A percentile compares a stretch with the other conserved stretches of the same genome.
These are phyloP conservation scores for Gari tellinella DNA, from an alignment of 2,888 invertebrate species.

Conservation along the genomic window DNA sequence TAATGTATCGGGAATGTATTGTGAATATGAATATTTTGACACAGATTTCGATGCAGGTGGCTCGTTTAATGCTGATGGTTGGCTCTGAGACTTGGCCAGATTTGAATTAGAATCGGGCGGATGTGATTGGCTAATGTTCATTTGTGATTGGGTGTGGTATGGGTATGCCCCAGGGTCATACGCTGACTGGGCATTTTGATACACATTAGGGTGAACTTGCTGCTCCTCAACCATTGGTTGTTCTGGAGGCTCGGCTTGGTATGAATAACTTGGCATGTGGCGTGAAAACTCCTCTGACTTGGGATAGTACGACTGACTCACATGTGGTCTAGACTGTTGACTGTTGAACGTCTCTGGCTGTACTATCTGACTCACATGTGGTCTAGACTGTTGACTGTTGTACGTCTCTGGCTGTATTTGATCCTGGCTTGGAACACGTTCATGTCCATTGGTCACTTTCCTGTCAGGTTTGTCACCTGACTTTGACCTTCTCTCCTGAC, in stretches of 20 bases:
- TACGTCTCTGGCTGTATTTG: conserved; percentile 21
- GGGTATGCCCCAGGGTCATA: background rate
- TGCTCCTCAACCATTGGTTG: conserved; percentile 14
- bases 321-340: conserved; percentile 45
- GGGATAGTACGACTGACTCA: conserved; percentile 62
- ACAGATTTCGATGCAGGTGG: background rate
- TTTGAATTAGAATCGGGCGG: conserved; percentile 26
- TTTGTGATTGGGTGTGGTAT: conserved; percentile 6
- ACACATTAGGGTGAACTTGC: conserved; percentile 9
- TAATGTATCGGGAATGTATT: conserved; percentile 49
- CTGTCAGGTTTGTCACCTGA: conserved; percentile 20
- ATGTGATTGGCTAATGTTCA: conserved; percentile 7
- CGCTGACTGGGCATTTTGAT: conserved; percentile 1
- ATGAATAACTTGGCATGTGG: conserved; percentile 50
- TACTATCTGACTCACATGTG: conserved; percentile 62
- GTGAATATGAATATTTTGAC: conserved; percentile 11
- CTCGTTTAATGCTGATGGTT: conserved; percentile 9
- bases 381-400: conserved; percentile 24
- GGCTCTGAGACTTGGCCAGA: conserved; percentile 9
- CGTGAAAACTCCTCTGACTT: conserved; percentile 55
- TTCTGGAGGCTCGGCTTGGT: conserved; percentile 8
- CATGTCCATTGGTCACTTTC: conserved; percentile 34
- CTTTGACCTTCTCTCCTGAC: conserved; percentile 20
- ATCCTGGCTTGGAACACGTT: conserved; percentile 5
- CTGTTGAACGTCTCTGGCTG: conserved; percentile 16